Base-by-base conservation (phyloP, 2,888 invertebrate species). In the Hypomecis atomaria region DNA sequence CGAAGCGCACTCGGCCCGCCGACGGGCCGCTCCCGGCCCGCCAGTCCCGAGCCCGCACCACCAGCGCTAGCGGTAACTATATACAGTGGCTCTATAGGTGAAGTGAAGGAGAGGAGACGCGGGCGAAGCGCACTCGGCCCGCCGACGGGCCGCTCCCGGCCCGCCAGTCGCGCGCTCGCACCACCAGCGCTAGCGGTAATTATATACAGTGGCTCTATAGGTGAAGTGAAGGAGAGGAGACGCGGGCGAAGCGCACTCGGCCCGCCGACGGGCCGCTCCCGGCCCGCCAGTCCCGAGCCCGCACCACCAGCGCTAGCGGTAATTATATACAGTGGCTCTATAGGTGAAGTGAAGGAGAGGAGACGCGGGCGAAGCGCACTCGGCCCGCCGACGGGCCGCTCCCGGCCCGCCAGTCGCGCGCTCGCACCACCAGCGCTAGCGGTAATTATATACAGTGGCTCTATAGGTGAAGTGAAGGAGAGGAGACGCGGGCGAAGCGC, bases 291-390 rank as follows among this genome's bases (percentile, higher is more conserved):
- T 85, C 90, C 11, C 79, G 88, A 0, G 86, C 89, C 0, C 82
- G 91, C 71, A 84, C 87, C 6, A 52, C 77, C 58, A 87, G 86
- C 53, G 86, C 86, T 23, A 69, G 82, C 52, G 86, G 90, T 90
- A 69, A 59, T 48, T 55, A 23, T 3, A 23, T 3, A 23, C 23
- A 23, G 23, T 23, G 23, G 23, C 3, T 23, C 23, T 23, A 23
- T 3, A 23, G 23, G 23, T 23, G 23, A 23, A 23, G 23, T 3
- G 23, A 23, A 23, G 23, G 23, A 23, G 23, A 23, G 23, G 23
- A 23, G 23, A 23, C 23, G 23, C 3, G 23, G 3, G 23, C 23
- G 23, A 23, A 23, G 23, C 3, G 23, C 23, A 23, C 23, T 1
- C 23, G 23, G 23, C 23, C 23, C 23, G 23, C 23, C 23, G 23